Evolutionary conservation across 2,797 vertebrate species (phyloP), one percentile per base, ranked within the genome.

Genomic region (Tenualosa ilisha): DNA sequence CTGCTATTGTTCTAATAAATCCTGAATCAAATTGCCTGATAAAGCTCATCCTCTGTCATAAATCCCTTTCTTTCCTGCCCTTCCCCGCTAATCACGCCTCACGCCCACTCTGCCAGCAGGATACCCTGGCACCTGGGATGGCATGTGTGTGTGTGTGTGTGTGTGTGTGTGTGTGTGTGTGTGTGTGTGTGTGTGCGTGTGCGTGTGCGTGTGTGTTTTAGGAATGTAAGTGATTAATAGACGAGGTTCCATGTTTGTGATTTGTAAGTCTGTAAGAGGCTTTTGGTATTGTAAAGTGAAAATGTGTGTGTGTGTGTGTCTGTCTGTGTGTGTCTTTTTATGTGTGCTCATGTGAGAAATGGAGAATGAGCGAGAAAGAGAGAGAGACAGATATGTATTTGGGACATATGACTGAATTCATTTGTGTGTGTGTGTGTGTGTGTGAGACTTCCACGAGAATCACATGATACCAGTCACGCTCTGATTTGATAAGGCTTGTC

Each of bases 21-120:
- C 40, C 37, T 79, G 72, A 79, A 79, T 79, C 20, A 43, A 79
- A 46, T 43, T 4, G 72, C 6, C 72, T 79, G 72, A 79, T 79
- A 46, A 79, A 2, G 40, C 37, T 46, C 37, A 46, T 79, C 63
- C 84, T 37, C 84, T 61, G 50, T 51, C 65, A 3, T 31, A 2
- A n/a, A 83, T 26, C 24, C 85, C 83, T 53, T 61, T 83, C 86
- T 54, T 72, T 40, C 20, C 84, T 87, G 87, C 88, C 90, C 90
- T 89, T 87, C 88, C 91, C 89, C 31, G 20, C 84, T 43, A 79
- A 46, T 79, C 72, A 79, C 37, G 6, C 37, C 37, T 79, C 72
- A 43, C 17, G 6, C 37, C 17, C 40, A 22, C 72, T 46, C 72
- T 79, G 40, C 72, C 40, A 79, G 72, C 68, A 72, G 40, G 65